Conservation (phyloP, 2,888 invertebrate genomes). For the Lepetodrilus schrolli region DNA sequence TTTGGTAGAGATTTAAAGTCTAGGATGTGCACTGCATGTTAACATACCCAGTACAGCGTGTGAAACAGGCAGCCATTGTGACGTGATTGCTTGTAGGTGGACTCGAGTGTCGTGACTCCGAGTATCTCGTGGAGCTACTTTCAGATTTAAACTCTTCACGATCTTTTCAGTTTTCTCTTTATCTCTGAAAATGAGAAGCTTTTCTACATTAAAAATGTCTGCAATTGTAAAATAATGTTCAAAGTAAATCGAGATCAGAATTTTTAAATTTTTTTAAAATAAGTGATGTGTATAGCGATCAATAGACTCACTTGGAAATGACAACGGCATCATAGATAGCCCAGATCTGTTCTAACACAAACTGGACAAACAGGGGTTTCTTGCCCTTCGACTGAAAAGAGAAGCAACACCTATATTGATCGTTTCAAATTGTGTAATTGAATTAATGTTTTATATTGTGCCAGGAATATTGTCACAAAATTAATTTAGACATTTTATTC, state of each 20-base stretch:
- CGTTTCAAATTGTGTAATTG: too few species aligned
- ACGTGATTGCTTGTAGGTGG: slow-evolving; percentile 87
- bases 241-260: too few species aligned
- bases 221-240: too few species aligned
- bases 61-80: slow-evolving; percentile 93
- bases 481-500: background rate
- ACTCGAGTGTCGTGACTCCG: slow-evolving; percentile 85
- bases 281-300: background rate
- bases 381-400: slow-evolving; percentile 83
- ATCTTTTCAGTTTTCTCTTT: slow-evolving; percentile 76
- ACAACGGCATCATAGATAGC: slow-evolving; percentile 89
- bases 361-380: slow-evolving; percentile 92
- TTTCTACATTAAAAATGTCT: too few species aligned
- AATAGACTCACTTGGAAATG: slow-evolving; percentile 78
- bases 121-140: slow-evolving; percentile 81
- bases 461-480: too few species aligned
- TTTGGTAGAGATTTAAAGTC: too few species aligned
- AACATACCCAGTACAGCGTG: slow-evolving; percentile 81
- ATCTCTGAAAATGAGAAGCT: slow-evolving; percentile 69
- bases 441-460: too few species aligned
- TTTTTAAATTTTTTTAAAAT: background rate
- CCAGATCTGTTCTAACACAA: slow-evolving; percentile 93
- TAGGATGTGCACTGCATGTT: too few species aligned
- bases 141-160: slow-evolving; percentile 81
- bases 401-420: too few species aligned